These are phyloP conservation scores for Biston stratarius DNA, from an alignment of 2,888 invertebrate species.

Conservation along the genomic window DNA sequence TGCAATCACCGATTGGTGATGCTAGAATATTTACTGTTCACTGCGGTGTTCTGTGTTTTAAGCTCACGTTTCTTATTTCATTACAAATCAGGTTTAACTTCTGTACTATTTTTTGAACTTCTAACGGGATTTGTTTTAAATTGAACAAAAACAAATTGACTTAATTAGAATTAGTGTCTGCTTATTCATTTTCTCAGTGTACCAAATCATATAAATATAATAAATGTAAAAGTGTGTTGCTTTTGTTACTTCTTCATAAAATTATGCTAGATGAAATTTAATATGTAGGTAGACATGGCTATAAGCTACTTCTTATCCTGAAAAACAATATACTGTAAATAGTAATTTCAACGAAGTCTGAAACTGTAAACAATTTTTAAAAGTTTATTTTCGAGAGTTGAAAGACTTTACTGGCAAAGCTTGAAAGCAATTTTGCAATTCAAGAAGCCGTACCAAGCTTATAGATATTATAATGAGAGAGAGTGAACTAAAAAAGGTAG, in stretches of 20 bases:
- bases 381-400: too few relatives aligned
- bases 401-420: neutral
- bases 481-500: conserved; percentile 19
- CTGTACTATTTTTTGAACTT: neutral
- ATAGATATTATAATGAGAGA: conserved; percentile 26
- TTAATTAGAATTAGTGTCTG: neutral
- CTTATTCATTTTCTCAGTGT: too few relatives aligned
- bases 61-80: conserved; percentile 8
- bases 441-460: conserved; percentile 13
- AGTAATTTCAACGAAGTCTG: too few relatives aligned
- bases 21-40: conserved; percentile 43
- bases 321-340: too few relatives aligned
- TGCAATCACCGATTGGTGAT: conserved; percentile 51
- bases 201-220: too few relatives aligned
- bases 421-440: neutral
- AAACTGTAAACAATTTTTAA: neutral
- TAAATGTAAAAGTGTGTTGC: too few relatives aligned
- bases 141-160: too few relatives aligned
- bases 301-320: too few relatives aligned
- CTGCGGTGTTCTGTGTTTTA: conserved; percentile 18
- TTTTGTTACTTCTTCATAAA: too few relatives aligned
- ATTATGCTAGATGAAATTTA: too few relatives aligned
- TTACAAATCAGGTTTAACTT: conserved; percentile 4
- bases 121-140: neutral
- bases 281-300: too few relatives aligned